Conservation (phyloP, 2,888 invertebrate genomes). For the Panzeria rudis region DNA sequence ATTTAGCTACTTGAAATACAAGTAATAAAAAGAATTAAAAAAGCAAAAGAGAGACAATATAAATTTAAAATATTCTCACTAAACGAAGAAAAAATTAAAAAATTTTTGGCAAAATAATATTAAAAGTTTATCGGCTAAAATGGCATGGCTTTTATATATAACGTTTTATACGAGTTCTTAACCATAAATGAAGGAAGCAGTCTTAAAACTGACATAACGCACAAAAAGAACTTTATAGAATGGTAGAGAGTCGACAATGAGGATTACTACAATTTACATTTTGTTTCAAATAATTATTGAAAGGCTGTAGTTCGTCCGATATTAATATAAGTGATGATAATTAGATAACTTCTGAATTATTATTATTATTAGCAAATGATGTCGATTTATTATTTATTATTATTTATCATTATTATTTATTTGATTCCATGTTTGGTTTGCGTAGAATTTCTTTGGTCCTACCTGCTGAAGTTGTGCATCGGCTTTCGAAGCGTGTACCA, state of each 20-base stretch:
- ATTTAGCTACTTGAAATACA: constrained; percentile 57
- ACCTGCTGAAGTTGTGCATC: too few species aligned
- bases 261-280: background rate
- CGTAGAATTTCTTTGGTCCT: too few species aligned
- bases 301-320: too few species aligned
- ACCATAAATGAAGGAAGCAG: constrained; percentile 36
- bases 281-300: background rate
- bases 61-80: background rate
- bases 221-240: background rate
- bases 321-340: too few species aligned
- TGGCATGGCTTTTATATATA: constrained; percentile 10
- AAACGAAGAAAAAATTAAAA: constrained; percentile 20
- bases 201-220: background rate
- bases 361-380: too few species aligned
- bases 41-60: background rate
- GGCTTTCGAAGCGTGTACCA: too few species aligned
- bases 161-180: constrained; percentile 34
- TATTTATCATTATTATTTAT: too few species aligned
- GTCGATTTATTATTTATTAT: too few species aligned
- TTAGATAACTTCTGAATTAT: too few species aligned
- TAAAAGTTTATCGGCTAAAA: constrained; percentile 36
- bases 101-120: constrained; percentile 41
- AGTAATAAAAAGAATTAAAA: constrained; percentile 28
- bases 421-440: too few species aligned
- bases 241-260: constrained; percentile 2